Conservation (phyloP, 2,888 invertebrate species). For the Ichneumoninae sp. region DNA sequence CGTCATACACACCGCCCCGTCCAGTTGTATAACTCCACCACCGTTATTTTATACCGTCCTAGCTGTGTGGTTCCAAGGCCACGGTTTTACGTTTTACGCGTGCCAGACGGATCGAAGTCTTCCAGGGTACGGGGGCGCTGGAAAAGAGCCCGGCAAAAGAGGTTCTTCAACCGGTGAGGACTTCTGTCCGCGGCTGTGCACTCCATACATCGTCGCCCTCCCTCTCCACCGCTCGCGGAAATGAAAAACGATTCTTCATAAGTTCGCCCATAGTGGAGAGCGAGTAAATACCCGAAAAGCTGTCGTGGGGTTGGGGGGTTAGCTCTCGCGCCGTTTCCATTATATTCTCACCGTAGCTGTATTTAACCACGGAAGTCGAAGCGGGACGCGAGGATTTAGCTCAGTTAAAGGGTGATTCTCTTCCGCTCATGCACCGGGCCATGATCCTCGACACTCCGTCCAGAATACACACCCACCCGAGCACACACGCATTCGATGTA, state of each 20-base stretch:
- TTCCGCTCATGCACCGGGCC: conserved; percentile 1
- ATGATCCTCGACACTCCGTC: conserved; percentile 44
- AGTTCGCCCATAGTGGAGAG: conserved; percentile 3
- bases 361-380: conserved; percentile 10
- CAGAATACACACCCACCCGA: background rate
- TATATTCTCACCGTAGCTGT: background rate
- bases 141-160: background rate
- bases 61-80: conserved; percentile 45
- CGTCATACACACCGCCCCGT: conserved; percentile 3
- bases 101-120: conserved; percentile 45
- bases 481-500: background rate
- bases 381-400: conserved; percentile 15
- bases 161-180: conserved; percentile 21
- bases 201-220: conserved; percentile 2
- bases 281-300: conserved; percentile 14
- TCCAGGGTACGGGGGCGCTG: background rate
- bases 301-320: too few relatives aligned
- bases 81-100: conserved; percentile 47
- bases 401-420: background rate
- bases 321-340: background rate
- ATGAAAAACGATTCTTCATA: conserved; percentile 21
- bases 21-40: background rate
- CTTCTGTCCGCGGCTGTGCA: background rate
- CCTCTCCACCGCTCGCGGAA: conserved; percentile 1
- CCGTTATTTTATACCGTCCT: conserved; percentile 45